A percentile compares a stretch with the other conserved stretches of the same genome.
phyloP scores from a whole-genome alignment of 92 coral and sea anemone species.

The Porites lobata region DNA sequence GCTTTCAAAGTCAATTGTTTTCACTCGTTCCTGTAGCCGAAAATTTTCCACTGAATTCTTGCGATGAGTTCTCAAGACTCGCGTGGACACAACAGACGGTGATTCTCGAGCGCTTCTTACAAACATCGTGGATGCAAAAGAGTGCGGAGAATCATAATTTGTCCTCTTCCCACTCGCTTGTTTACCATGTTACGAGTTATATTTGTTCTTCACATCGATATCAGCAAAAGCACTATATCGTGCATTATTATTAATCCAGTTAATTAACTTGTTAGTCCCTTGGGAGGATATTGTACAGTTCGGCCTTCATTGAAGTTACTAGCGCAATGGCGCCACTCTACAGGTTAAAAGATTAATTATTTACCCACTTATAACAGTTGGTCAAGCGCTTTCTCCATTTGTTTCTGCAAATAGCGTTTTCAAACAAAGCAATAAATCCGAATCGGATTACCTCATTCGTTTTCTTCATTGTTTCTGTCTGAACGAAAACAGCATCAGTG shows the following conservation, averaged over 20 bases:
- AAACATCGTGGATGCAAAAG: slow-evolving; percentile 6
- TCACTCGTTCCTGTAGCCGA: slow-evolving; percentile 82
- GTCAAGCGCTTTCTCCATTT: not conserved
- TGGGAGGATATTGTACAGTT: not conserved
- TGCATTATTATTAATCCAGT: not conserved
- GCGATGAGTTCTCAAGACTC: slow-evolving; percentile 81
- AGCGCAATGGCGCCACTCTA: not conserved
- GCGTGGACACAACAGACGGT: slow-evolving; percentile 84
- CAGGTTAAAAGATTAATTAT: slow-evolving; percentile 14
- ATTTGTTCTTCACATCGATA: not conserved
- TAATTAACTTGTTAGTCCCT: slow-evolving; percentile 19
- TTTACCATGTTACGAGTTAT: too few species aligned
- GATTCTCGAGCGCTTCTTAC: slow-evolving; percentile 55
- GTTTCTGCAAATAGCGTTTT: not conserved
- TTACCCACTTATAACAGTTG: not conserved
- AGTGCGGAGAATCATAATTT: not conserved
- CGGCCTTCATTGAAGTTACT: slow-evolving; percentile 9
- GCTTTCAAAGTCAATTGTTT: slow-evolving; percentile 72
- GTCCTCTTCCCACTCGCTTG: not conserved
- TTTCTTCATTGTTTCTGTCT: not conserved
- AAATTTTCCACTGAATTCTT: slow-evolving; percentile 83
- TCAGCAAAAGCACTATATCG: not conserved
- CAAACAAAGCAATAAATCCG: slow-evolving; percentile 13
- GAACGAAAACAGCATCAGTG: not conserved
- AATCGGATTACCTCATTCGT: not conserved